phyloP scores from a whole-genome alignment of 2,113 vertebrate species.

The Reinhardtius hippoglossoides region DNA sequence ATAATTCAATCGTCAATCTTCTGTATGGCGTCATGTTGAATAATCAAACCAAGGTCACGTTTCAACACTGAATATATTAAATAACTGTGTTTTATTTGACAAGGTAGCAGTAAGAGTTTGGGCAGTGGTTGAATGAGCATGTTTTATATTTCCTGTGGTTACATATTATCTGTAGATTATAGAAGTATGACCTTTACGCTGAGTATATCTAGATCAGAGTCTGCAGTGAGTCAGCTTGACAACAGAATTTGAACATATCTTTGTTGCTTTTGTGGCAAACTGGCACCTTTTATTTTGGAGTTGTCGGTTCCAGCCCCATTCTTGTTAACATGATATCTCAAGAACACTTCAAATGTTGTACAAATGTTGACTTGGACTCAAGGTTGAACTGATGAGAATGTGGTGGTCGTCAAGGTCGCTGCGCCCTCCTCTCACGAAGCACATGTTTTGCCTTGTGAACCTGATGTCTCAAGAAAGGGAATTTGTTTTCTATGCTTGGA shows the following conservation, averaged over 20 bases:
- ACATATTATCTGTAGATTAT: not conserved
- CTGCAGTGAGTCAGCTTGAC: not conserved
- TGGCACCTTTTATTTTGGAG: no score
- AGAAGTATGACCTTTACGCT: not conserved
- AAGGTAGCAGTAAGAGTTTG: not conserved
- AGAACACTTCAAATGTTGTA: no score
- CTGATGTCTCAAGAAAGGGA: no score
- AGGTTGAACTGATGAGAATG: not conserved
- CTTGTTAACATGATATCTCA: no score
- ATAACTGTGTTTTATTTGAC: not conserved
- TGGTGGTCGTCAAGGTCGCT: not conserved
- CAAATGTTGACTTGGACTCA: no score
- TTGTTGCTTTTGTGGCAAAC: no score
- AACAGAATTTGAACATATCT: not conserved
- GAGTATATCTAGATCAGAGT: not conserved
- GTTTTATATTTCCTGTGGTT: not conserved
- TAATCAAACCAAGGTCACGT: slow-evolving; percentile 14
- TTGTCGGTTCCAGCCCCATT: no score
- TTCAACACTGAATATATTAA: not conserved
- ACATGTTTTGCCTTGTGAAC: no score
- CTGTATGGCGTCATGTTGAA: not conserved
- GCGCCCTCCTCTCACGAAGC: no score
- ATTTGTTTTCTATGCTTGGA: no score
- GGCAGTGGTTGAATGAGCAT: not conserved
- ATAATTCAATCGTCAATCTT: slow-evolving; percentile 6